A percentile compares a stretch with the other conserved stretches of the same genome.
Conservation (phyloP, 2,797 vertebrate genomes). For the Dryobates pubescens region DNA sequence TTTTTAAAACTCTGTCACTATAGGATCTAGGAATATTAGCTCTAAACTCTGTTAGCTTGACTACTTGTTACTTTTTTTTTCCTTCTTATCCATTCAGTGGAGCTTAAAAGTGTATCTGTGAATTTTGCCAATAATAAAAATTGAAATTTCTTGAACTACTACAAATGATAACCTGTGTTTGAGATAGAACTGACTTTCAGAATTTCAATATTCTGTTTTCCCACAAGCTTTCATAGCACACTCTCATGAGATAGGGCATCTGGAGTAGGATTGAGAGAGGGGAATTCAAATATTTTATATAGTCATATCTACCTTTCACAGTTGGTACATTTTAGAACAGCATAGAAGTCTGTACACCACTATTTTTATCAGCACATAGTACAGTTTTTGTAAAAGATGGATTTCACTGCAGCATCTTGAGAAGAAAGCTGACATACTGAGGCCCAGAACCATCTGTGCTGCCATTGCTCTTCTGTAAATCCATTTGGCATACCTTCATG, state of each 20-base stretch:
- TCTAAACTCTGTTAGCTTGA: neutral
- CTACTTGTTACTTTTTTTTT: neutral
- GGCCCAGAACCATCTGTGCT: neutral
- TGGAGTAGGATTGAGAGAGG: neutral
- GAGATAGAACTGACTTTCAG: neutral
- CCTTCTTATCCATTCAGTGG: neutral
- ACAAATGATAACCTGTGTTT: neutral
- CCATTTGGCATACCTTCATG: neutral
- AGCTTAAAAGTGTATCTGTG: neutral
- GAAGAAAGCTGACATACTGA: neutral
- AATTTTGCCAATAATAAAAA: neutral
- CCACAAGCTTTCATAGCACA: neutral
- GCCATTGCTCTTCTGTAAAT: accelerated
- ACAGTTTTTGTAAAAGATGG: neutral
- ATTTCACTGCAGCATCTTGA: neutral
- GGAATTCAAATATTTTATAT: neutral
- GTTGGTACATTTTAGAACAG: neutral
- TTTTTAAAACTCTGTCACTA: neutral
- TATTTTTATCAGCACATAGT: neutral
- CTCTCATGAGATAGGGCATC: neutral
- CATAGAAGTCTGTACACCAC: neutral
- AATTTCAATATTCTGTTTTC: neutral
- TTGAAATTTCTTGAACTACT: neutral
- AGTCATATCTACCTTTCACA: neutral
- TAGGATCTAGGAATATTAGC: neutral